Evolutionary conservation across 1,140 invertebrate species (phyloP).

Genomic region (Drosophila miranda): DNA sequence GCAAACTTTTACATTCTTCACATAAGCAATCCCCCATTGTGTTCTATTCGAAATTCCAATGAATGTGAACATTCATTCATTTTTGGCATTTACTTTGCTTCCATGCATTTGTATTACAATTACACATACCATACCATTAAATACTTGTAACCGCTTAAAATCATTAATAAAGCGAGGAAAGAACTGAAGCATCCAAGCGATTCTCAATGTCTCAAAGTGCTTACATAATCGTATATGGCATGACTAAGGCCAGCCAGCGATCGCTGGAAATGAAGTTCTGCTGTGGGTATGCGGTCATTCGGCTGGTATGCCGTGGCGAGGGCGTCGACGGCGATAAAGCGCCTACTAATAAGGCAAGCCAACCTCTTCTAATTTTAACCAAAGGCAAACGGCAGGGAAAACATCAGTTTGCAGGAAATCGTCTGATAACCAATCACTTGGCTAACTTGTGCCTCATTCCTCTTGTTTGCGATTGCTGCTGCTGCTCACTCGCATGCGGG

Average conservation of each 20-base stretch:
- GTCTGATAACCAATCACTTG: conserved; percentile 24
- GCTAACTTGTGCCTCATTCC: neutral
- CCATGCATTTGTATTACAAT: conserved; percentile 62
- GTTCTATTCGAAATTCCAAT: conserved; percentile 66
- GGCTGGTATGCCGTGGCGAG: conserved; percentile 24
- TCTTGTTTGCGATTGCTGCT: neutral
- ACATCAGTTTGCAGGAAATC: conserved; percentile 27
- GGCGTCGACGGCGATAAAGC: conserved; percentile 35
- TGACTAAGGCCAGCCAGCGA: conserved; percentile 28
- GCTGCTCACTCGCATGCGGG: conserved; percentile 17
- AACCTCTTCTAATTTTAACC: conserved; percentile 9
- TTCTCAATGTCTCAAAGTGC: neutral
- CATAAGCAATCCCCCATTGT: conserved; percentile 48
- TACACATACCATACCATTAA: conserved; percentile 47
- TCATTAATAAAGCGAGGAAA: conserved; percentile 66
- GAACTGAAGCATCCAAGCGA: conserved; percentile 55
- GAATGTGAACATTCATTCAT: conserved; percentile 57
- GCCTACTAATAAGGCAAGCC: conserved; percentile 24
- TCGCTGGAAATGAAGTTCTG: conserved; percentile 6
- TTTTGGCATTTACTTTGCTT: conserved; percentile 59
- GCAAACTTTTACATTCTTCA: conserved; percentile 45
- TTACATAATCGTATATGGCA: conserved; percentile 3
- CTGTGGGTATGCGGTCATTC: conserved; percentile 24
- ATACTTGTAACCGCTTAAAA: conserved; percentile 71
- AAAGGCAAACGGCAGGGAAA: neutral